A percentile compares a stretch with the other conserved stretches of the same genome.
Conservation (phyloP, 2,888 invertebrate species). For the Onchidella celtica region DNA sequence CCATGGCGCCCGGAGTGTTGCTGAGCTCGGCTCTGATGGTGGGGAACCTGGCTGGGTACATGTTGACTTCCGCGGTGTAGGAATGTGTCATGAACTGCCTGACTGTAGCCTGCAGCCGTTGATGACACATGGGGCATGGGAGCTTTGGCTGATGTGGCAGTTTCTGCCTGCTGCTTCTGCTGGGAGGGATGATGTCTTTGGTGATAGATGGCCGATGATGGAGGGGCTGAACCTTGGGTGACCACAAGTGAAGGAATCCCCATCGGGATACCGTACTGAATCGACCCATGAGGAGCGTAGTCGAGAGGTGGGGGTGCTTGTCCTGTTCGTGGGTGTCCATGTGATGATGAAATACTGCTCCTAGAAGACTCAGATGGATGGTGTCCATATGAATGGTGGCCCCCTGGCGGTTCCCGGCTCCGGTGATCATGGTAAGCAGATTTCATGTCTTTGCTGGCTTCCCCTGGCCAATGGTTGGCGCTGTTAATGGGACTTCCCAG, state of each 20-base stretch:
- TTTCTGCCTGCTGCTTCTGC: not conserved
- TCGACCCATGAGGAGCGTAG: conserved; percentile 18
- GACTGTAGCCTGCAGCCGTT: not conserved
- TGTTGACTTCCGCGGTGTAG: not conserved
- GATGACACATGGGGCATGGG: too few species aligned
- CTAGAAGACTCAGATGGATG: not conserved
- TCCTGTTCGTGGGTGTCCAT: not conserved
- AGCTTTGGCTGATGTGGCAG: not conserved
- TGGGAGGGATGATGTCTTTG: not conserved
- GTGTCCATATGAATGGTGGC: not conserved
- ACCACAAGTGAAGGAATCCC: not conserved
- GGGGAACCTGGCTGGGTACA: not conserved
- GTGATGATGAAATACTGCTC: too few species aligned
- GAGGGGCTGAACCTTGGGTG: not conserved
- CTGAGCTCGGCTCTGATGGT: too few species aligned
- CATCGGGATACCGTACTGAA: not conserved
- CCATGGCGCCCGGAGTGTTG: not conserved
- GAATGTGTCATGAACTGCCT: not conserved
- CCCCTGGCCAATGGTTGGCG: not conserved
- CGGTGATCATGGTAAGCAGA: conserved; percentile 4
- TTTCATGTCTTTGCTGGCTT: conserved; percentile 24
- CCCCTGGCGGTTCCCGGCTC: not conserved
- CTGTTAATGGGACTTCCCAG: conserved; percentile 27
- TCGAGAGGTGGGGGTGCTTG: conserved; percentile 21
- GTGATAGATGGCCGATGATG: not conserved